Conservation (phyloP, 2,113 vertebrate genomes). For the Mus pahari region DNA sequence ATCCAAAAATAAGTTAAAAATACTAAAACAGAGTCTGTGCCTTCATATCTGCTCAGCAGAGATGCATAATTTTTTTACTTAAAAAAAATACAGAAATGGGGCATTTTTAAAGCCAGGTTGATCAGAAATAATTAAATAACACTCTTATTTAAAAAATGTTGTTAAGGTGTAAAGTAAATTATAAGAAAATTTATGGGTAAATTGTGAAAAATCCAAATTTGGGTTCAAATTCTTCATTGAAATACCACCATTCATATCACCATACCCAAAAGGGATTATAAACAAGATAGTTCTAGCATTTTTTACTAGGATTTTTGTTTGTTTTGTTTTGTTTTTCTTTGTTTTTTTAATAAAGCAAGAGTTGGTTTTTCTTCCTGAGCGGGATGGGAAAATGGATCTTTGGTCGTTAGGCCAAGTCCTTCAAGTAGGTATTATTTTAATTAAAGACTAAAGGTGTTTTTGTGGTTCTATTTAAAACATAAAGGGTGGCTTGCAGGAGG, state of each 20-base stretch:
- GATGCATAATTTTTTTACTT: slow-evolving; percentile 44
- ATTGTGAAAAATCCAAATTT: slow-evolving; percentile 43
- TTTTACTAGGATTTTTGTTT: slow-evolving; percentile 28
- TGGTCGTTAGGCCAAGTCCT: slow-evolving; percentile 47
- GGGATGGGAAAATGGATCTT: slow-evolving; percentile 35
- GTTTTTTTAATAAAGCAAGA: neutral
- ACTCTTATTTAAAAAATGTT: slow-evolving; percentile 44
- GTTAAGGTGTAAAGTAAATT: slow-evolving; percentile 63
- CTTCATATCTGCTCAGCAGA: neutral
- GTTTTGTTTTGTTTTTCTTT: too few species aligned
- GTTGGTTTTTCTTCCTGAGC: neutral
- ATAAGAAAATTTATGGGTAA: slow-evolving; percentile 45
- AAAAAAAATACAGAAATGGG: neutral
- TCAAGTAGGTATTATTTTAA: slow-evolving; percentile 72
- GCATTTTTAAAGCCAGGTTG: slow-evolving; percentile 61
- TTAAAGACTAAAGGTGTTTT: slow-evolving; percentile 72
- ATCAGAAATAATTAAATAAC: slow-evolving; percentile 52
- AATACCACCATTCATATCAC: neutral
- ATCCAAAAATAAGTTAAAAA: slow-evolving; percentile 48
- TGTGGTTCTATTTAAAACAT: slow-evolving; percentile 65
- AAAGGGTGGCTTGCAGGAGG: slow-evolving; percentile 62
- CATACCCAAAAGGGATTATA: neutral
- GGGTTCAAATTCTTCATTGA: slow-evolving; percentile 47
- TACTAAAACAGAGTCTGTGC: neutral
- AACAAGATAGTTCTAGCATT: slow-evolving; percentile 43